Conservation (phyloP, 2,797 vertebrate species). For the Salmo trutta region DNA sequence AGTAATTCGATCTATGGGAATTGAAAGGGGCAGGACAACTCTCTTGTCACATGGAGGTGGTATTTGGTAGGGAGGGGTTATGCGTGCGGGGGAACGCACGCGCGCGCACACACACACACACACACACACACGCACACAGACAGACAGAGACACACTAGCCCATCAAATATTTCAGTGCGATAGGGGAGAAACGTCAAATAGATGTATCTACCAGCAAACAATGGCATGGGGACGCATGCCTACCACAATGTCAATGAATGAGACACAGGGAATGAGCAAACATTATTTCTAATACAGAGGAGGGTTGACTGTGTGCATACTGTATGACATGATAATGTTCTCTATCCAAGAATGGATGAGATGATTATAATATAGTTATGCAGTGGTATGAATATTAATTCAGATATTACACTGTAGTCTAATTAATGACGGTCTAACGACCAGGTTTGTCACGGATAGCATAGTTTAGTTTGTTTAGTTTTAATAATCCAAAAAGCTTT, state of each 20-base stretch:
- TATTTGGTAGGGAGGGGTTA: background rate
- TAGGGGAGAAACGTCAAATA: constrained; percentile 43
- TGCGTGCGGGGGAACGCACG: background rate
- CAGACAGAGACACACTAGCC: background rate
- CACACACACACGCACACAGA: background rate
- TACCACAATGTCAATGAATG: background rate
- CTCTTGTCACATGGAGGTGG: constrained; percentile 68
- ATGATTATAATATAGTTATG: background rate
- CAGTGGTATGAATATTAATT: background rate
- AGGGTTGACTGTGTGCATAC: background rate
- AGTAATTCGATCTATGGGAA: constrained; percentile 74
- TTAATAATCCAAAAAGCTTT: background rate
- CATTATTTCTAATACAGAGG: background rate
- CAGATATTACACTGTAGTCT: background rate
- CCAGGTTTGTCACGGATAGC: background rate
- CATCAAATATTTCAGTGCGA: background rate
- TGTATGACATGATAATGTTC: background rate
- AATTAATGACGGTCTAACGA: background rate
- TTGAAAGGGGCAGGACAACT: constrained; percentile 58
- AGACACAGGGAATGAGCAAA: background rate
- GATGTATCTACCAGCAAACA: constrained; percentile 28
- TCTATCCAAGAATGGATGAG: background rate
- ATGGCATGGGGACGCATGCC: constrained; percentile 2
- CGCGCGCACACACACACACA: constrained; percentile 2
- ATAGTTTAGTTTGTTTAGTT: background rate